A percentile compares a stretch with the other conserved stretches of the same genome.
phyloP scores from a whole-genome alignment of 2,113 vertebrate species.

The Dasyurus viverrinus region DNA sequence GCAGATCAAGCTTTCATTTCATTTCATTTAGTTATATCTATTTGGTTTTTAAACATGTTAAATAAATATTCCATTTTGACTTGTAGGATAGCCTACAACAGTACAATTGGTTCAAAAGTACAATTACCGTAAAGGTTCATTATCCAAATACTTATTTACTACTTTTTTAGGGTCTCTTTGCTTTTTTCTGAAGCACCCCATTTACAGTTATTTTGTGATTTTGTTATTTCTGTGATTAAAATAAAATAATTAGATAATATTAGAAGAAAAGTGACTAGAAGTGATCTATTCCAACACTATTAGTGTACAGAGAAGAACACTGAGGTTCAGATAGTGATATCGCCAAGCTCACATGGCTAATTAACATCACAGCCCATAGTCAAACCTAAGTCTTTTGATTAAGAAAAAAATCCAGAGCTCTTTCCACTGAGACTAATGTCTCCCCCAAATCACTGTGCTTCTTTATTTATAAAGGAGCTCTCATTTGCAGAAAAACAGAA shows the following conservation, averaged over 20 bases:
- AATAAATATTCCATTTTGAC: neutral
- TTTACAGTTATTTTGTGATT: neutral
- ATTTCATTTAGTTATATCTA: neutral
- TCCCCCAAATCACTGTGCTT: neutral
- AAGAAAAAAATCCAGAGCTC: neutral
- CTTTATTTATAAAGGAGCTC: neutral
- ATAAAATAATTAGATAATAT: neutral
- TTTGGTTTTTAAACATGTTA: neutral
- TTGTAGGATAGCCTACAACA: neutral
- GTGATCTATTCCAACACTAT: neutral
- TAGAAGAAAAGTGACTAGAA: neutral
- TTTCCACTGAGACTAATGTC: neutral
- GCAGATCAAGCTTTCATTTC: neutral
- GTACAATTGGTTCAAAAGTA: neutral
- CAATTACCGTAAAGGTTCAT: neutral
- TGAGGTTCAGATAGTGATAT: neutral
- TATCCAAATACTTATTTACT: neutral
- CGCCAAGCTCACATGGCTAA: neutral
- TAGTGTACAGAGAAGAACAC: neutral
- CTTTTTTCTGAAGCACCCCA: neutral
- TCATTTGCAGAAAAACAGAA: constrained; percentile 22
- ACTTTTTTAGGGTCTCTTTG: neutral
- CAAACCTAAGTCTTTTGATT: neutral
- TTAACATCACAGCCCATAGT: neutral
- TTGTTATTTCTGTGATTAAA: neutral